Evolutionary conservation across 2,888 invertebrate species (phyloP), one percentile per base, ranked within the genome.

Genomic region (Cheilosia scutellata): DNA sequence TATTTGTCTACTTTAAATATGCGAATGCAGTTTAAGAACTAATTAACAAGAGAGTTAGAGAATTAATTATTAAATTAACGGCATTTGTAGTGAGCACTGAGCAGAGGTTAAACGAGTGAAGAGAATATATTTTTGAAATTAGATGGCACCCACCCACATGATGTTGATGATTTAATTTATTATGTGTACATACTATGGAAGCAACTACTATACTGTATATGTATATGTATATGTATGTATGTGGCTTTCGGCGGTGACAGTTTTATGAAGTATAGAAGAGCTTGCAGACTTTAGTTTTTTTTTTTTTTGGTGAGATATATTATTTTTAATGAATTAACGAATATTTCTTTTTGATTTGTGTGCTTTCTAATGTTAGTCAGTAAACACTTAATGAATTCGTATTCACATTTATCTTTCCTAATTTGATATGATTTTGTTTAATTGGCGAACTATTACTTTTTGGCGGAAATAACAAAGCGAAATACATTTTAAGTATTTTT

Each of bases 11-110:
- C 44, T 47, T 25, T 49, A 33, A 49, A 20, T 13, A 33, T 25
- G 29, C 63, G 25, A 5, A 13, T 16, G 33, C 49, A n/a, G 42
- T 57, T 71, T 58, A 49, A 58, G 47, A 71, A 58, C 33, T 44
- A 71, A 71, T 70, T 70, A 58, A 27, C 49, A 29, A 11, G 49
- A 13, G 33, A 49, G 37, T 62, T 72, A 40, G 40, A 37, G 58
- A 49, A 58, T 27, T 7, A 71, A 71, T 47, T 71, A 47, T 49
- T 60, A 47, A 71, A 72, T 72, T 60, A 72, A 60, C 49, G 49
- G 16, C 71, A 5, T 13, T n/a, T 40, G 25, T 9, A 11, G 44
- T n/a, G 44, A 47, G n/a, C 40, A 11, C 16, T n/a, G 44, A 47
- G n/a, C 40, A 44, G 7, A 7, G 44, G 13, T 53, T 11, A 47